Evolutionary conservation across 64 coral and sea anemone species (phyloP), one percentile per base, ranked within the genome.

Genomic region (Montipora foliosa): DNA sequence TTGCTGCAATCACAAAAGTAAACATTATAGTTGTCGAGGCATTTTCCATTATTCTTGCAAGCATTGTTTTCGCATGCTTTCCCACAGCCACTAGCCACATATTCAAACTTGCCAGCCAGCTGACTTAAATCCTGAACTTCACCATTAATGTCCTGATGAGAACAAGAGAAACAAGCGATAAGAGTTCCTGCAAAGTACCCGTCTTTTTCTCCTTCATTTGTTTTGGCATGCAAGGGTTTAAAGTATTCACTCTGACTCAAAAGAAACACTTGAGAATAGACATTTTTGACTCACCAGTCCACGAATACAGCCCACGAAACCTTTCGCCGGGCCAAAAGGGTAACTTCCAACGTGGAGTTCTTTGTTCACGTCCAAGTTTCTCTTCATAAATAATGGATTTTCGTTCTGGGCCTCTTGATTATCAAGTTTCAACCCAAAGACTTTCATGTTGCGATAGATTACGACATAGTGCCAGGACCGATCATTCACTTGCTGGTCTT

Each of bases 221-320:
- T 37, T 37, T 37, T 2, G 37, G 37, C 37, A 37, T 37, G 37
- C 37, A 37, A 37, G 37, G 37, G 37, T 37, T 37, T 37, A 37
- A 37, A 37, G 37, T 37, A 37, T 37, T 37, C 37, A 37, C 37
- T 37, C 37, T 37, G 37, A 37, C 37, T 37, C 37, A 37, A 37
- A 37, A 37, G 37, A 37, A 37, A 37, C 37, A 37, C 37, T 37
- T 37, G 37, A 37, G 37, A 37, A 37, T 37, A 2, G 37, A 2
- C 37, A 37, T 37, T 37, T 37, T 37, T 37, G 11, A 57, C 96
- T 88, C 84, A 97, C 96, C 92, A 97, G 46, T 76, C 96, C 92
- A 52, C 90, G 91, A 25, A 97, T 97, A 67, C 96, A 97, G 5
- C 96, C 96, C 53, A 97, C 93, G 89, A 97, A 97, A 67, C 96